These are phyloP conservation scores for Drosophila malerkotliana DNA, from an alignment of 1,140 invertebrate species.

Conservation along the genomic window DNA sequence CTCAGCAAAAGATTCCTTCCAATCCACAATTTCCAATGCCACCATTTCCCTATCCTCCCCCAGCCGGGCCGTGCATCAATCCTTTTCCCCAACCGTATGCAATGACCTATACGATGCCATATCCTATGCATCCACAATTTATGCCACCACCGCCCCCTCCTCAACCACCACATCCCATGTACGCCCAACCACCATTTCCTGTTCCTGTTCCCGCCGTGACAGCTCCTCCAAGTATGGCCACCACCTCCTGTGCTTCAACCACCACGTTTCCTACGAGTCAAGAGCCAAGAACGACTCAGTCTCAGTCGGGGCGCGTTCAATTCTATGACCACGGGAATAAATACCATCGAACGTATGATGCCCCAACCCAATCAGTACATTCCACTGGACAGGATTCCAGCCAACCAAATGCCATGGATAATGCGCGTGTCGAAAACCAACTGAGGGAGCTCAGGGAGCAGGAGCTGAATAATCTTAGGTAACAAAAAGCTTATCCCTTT, in stretches of 20 bases:
- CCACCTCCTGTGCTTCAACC: constrained; percentile 28
- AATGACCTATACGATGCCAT: constrained; percentile 45
- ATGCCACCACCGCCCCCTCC: background rate
- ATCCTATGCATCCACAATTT: constrained; percentile 20
- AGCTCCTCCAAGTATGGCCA: constrained; percentile 8
- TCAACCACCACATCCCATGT: constrained; percentile 1
- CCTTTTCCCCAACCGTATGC: constrained; percentile 25
- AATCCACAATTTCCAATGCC: background rate
- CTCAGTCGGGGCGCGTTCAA: constrained; percentile 46
- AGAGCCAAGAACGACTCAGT: constrained; percentile 1
- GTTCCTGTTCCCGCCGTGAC: background rate
- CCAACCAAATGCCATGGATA: constrained; percentile 66
- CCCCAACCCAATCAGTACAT: constrained; percentile 49
- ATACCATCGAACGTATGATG: constrained; percentile 58
- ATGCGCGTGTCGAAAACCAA: constrained; percentile 63
- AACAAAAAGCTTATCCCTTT: background rate
- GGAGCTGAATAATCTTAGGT: constrained; percentile 61
- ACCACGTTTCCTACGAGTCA: constrained; percentile 18
- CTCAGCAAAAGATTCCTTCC: background rate
- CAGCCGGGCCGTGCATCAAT: constrained; percentile 19
- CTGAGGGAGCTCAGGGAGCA: constrained; percentile 45
- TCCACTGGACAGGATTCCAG: constrained; percentile 28
- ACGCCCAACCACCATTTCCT: background rate
- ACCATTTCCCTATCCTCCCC: constrained; percentile 4
- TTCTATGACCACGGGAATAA: constrained; percentile 81